Evolutionary conservation across 1,140 invertebrate genomes (phyloP), one percentile per base, ranked within the genome.

Genomic region (Popillia japonica): DNA sequence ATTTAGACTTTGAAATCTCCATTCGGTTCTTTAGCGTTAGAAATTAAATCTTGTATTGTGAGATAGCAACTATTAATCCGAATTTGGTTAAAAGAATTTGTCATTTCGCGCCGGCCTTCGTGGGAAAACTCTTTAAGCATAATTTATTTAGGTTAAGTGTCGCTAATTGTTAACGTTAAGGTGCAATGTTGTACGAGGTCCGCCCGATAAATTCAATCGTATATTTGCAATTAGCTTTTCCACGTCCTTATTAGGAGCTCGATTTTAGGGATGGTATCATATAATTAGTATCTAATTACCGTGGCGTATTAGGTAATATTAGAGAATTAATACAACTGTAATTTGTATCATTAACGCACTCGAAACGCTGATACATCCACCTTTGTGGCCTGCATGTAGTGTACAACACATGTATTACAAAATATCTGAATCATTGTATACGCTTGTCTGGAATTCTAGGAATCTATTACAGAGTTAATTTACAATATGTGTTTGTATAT

Each of bases 381-480:
- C n/a, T n/a, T n/a, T n/a, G n/a, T n/a, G n/a, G n/a, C n/a, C n/a
- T n/a, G n/a, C 44, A 48, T 11, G 41, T 7, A 11, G 8, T 9
- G 8, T 9, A 7, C 41, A 3, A 42, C 14, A 11, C 14, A 42
- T 9, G 41, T n/a, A n/a, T 64, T 22, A 20, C 61, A 64, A 64
- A 64, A 64, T 27, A 27, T 64, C 61, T 8, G 6, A 59, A 59
- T 59, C 55, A n/a, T 59, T 59, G 6, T 42, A 10, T 59, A 14
- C n/a, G n/a, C n/a, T 27, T 22, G 61, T 64, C 23, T 27, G 61
- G 61, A 22, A 64, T 64, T 64, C 61, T 27, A 11, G 23, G 61
- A 64, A 64, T 64, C 61, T 64, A 64, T 64, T 64, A 27, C 17
- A 27, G 17, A 59, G 55, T 20, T 59, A 59, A 59, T 59, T 59